Evolutionary conservation across 2,888 invertebrate species (phyloP).

Genomic region (Dryadula phaetusa): DNA sequence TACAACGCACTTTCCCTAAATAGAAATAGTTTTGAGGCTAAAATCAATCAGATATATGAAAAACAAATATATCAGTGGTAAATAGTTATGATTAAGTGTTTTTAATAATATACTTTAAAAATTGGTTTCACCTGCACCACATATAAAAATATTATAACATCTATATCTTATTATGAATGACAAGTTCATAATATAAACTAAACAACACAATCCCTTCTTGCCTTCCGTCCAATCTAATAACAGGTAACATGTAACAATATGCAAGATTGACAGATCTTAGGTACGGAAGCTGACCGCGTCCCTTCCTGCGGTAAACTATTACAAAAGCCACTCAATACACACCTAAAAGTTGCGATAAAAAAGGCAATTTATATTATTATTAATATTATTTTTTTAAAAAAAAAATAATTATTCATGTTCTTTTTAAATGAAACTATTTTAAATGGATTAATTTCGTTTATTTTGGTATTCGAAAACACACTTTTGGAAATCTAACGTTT

Average conservation of each 20-base stretch:
- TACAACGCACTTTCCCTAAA: too few relatives aligned
- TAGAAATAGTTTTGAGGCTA: too few relatives aligned
- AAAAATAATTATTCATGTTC: too few relatives aligned
- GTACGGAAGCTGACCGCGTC: conserved; percentile 14
- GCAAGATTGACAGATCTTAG: conserved; percentile 27
- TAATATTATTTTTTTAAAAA: neutral
- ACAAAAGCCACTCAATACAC: conserved; percentile 12
- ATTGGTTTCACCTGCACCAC: too few relatives aligned
- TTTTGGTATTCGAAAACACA: too few relatives aligned
- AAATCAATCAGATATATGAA: too few relatives aligned
- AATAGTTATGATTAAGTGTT: too few relatives aligned
- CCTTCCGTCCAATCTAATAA: conserved; percentile 25
- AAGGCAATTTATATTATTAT: neutral
- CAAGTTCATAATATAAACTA: conserved; percentile 26
- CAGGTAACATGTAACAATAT: conserved; percentile 23
- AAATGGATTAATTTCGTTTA: too few relatives aligned
- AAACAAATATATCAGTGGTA: too few relatives aligned
- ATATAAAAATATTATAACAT: neutral
- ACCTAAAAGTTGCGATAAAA: neutral
- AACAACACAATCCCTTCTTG: conserved; percentile 29
- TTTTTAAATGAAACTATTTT: too few relatives aligned
- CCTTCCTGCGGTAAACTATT: conserved; percentile 15
- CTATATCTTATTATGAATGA: neutral
- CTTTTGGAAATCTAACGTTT: too few relatives aligned
- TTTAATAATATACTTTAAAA: too few relatives aligned